A percentile compares a stretch with the other conserved stretches of the same genome.
phyloP scores from a whole-genome alignment of 2,113 vertebrate species.

The Australoheros scitulus region DNA sequence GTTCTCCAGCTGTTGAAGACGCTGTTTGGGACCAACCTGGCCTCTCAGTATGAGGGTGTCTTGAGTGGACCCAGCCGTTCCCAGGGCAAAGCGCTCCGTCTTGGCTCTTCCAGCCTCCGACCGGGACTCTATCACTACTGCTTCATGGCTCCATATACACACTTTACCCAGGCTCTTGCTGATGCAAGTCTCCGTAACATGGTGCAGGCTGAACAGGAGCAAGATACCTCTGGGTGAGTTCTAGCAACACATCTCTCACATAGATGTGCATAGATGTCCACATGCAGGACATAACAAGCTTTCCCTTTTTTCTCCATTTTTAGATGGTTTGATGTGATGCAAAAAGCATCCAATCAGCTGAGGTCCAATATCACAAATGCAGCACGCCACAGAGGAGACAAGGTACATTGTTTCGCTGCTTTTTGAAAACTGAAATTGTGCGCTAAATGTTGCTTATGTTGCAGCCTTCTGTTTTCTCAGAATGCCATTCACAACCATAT shows the following conservation, averaged over 20 bases:
- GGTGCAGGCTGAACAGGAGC: constrained; percentile 94
- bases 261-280: too few species aligned
- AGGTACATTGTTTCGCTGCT: constrained; percentile 78
- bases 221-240: constrained; percentile 89
- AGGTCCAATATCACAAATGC: constrained; percentile 88
- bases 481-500: constrained; percentile 98
- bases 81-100: constrained; percentile 90
- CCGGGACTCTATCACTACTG: constrained; percentile 97
- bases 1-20: constrained; percentile 89
- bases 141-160: constrained; percentile 99
- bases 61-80: constrained; percentile 87
- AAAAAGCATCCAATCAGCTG: constrained; percentile 92
- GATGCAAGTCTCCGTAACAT: constrained; percentile 95
- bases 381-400: constrained; percentile 91
- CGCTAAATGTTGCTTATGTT: background rate
- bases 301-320: too few species aligned
- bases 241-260: background rate
- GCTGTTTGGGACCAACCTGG: constrained; percentile 96
- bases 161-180: constrained; percentile 97
- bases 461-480: constrained; percentile 70
- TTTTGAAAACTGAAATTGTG: background rate
- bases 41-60: constrained; percentile 90
- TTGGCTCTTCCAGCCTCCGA: constrained; percentile 90
- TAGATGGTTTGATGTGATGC: constrained; percentile 98
- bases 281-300: too few species aligned